Evolutionary conservation across 2,113 vertebrate species (phyloP), one percentile per base, ranked within the genome.

Genomic region (Colius striatus): DNA sequence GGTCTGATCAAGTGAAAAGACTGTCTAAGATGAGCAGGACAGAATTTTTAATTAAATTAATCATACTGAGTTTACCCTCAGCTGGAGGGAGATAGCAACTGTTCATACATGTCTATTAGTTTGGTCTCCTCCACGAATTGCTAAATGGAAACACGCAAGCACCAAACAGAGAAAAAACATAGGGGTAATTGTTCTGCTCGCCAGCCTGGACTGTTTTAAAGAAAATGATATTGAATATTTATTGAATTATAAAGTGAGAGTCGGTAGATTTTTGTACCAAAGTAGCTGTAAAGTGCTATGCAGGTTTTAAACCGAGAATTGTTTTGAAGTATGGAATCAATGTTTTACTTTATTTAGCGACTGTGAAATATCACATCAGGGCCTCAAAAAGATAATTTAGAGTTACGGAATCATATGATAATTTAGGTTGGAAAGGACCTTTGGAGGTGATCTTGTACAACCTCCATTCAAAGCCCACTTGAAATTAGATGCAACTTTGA

Each of bases 21-120:
- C 66, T 71, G 55, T 68, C 62, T 75, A 50, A 89, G 77, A 93
- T 90, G 92, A 95, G 41, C 57, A 93, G 68, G 83, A 73, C 73
- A 89, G 74, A 43, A 36, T 89, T 95, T 95, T 95, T 90, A 85
- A 96, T 97, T 92, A 94, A 94, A 95, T 96, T 90, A 95, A 93
- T 95, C 79, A 71, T 76, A 85, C 63, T 83, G 74, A 94, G 65
- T 90, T 96, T 89, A 77, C 79, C 71, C 89, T 94, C 91, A 90
- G 85, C 65, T 95, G 90, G 84, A 75, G 91, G 57, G 91, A 94
- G 91, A 87, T 57, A 92, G 88, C 94, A 96, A 91, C 83, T 96
- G 92, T 81, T 79, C 75, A 75, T 83, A 92, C 72, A 90, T 54
- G 51, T 94, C 94, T 96, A 47, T 95, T 94, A 87, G 90, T 92